These are phyloP conservation scores for Solenopsis invicta DNA, from an alignment of 1,140 invertebrate species.

Conservation along the genomic window DNA sequence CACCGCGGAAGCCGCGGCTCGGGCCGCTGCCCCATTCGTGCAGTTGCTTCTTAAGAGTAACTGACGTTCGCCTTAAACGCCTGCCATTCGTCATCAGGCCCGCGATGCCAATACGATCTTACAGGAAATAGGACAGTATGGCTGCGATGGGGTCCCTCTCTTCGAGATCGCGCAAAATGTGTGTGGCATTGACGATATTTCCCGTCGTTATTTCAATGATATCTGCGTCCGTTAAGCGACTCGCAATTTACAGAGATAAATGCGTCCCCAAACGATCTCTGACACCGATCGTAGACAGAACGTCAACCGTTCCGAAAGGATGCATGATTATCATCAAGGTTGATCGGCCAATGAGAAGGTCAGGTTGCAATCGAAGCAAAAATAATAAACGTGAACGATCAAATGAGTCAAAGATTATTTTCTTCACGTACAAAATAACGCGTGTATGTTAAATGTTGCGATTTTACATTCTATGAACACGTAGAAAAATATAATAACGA, in stretches of 20 bases:
- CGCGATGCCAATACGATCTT: slow-evolving; percentile 37
- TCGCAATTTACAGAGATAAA: slow-evolving; percentile 41
- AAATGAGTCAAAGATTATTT: slow-evolving; percentile 35
- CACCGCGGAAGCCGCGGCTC: slow-evolving; percentile 56
- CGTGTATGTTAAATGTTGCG: neutral
- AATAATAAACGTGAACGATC: slow-evolving; percentile 2
- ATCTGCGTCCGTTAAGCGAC: slow-evolving; percentile 15
- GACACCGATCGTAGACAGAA: neutral
- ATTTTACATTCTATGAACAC: slow-evolving; percentile 48
- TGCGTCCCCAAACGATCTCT: slow-evolving; percentile 3
- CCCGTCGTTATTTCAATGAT: slow-evolving; percentile 37
- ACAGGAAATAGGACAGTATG: slow-evolving; percentile 54
- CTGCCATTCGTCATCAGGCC: slow-evolving; percentile 37
- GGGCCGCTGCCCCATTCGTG: slow-evolving; percentile 67
- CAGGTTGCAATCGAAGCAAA: neutral
- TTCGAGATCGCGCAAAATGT: slow-evolving; percentile 2
- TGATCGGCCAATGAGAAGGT: neutral
- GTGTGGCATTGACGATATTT: slow-evolving; percentile 16
- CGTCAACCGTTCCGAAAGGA: neutral
- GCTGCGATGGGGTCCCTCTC: neutral
- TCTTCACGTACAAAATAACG: slow-evolving; percentile 30
- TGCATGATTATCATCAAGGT: slow-evolving; percentile 3
- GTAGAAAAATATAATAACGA: slow-evolving; percentile 6
- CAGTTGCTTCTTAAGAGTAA: slow-evolving; percentile 43
- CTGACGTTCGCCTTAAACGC: slow-evolving; percentile 50